Evolutionary conservation across 2,888 invertebrate species (phyloP).

Genomic region (Mystacides longicornis): DNA sequence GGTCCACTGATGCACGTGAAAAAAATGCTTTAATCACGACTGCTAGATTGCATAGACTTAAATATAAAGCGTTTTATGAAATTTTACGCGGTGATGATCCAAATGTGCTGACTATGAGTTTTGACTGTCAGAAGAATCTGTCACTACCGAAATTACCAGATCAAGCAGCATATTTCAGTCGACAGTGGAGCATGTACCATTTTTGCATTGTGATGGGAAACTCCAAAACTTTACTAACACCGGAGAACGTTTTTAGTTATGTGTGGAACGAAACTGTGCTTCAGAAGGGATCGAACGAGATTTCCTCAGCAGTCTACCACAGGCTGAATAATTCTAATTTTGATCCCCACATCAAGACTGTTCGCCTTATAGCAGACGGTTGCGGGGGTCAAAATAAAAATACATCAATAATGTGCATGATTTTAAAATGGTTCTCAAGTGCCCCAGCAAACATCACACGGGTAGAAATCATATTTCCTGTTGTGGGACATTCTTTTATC

Average conservation of each 20-base stretch:
- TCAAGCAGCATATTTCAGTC: slow-evolving; percentile 28
- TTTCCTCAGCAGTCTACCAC: slow-evolving; percentile 29
- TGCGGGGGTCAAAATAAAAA: slow-evolving; percentile 29
- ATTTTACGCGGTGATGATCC: slow-evolving; percentile 22
- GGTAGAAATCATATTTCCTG: slow-evolving; percentile 27
- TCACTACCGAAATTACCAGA: slow-evolving; percentile 28
- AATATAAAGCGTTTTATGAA: slow-evolving; percentile 27
- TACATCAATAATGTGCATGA: slow-evolving; percentile 26
- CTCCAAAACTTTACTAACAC: slow-evolving; percentile 23
- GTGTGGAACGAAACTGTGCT: slow-evolving; percentile 28
- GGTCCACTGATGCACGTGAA: slow-evolving; percentile 1
- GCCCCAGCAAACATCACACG: slow-evolving; percentile 9
- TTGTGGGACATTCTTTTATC: slow-evolving; percentile 27
- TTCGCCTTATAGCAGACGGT: slow-evolving; percentile 17
- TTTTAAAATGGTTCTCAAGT: slow-evolving; percentile 24
- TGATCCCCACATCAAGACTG: slow-evolving; percentile 3
- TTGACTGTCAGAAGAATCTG: slow-evolving; percentile 31
- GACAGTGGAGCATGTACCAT: slow-evolving; percentile 28
- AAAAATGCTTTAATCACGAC: slow-evolving; percentile 15
- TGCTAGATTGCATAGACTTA: slow-evolving; percentile 24
- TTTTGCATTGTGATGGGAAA: slow-evolving; percentile 27
- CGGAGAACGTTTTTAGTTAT: slow-evolving; percentile 27
- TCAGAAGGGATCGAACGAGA: slow-evolving; percentile 30
- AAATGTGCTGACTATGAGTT: slow-evolving; percentile 26
- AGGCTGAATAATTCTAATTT: slow-evolving; percentile 22